Percentiles rank a stretch among this genome's conserved stretches.
Evolutionary conservation across 30 jellyfish, hydroid and myxozoan genomes (phyloP).

Genomic region (Hydra vulgaris): DNA sequence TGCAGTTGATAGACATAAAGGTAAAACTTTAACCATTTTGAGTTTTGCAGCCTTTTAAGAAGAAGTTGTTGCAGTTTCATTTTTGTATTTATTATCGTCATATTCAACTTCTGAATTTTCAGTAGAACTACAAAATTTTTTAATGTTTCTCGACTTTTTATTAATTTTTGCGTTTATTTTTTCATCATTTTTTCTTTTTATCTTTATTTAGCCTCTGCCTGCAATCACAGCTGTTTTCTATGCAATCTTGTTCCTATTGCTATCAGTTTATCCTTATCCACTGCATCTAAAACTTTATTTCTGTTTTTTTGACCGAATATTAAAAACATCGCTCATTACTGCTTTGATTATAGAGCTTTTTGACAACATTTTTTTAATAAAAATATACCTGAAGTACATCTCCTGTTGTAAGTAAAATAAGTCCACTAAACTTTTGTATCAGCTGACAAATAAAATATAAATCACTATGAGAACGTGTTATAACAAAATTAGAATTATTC

Average conservation of each 20-base stretch:
- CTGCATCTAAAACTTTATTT: not conserved
- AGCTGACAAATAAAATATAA: not conserved
- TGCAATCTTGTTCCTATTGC: not conserved
- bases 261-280: not conserved
- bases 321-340: not conserved
- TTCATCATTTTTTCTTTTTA: too few species aligned
- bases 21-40: not conserved
- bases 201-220: not conserved
- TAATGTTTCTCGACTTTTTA: too few species aligned
- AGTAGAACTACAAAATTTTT: too few species aligned
- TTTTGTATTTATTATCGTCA: too few species aligned
- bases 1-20: not conserved
- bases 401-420: not conserved
- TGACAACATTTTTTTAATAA: not conserved
- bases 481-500: too few species aligned
- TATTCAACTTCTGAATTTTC: too few species aligned
- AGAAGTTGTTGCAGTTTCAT: too few species aligned
- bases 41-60: too few species aligned
- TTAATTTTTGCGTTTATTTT: too few species aligned
- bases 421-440: not conserved
- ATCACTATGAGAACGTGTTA: too few species aligned
- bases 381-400: not conserved
- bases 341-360: not conserved
- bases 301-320: not conserved
- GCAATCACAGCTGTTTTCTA: not conserved